These are phyloP conservation scores for Pelodiscus sinensis DNA, from an alignment of 2,113 vertebrate genomes.

Conservation along the genomic window DNA sequence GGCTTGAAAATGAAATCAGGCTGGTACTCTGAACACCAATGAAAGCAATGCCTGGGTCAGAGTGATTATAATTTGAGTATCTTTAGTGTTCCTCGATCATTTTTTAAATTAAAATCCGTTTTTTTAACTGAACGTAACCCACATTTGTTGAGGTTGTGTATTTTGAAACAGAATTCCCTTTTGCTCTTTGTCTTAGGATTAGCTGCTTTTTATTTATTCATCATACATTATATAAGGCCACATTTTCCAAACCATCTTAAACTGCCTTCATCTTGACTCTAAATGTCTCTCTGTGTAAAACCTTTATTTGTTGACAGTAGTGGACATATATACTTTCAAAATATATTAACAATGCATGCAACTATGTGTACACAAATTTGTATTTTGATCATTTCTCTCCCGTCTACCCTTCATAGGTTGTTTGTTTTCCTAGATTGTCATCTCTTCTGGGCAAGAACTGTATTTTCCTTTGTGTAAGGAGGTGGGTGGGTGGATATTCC, in stretches of 20 bases:
- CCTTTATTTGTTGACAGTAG: not conserved
- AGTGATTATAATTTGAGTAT: not conserved
- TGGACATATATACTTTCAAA: not conserved
- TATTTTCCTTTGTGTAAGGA: fast-evolving
- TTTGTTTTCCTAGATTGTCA: not conserved
- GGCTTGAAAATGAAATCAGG: slow-evolving; percentile 31
- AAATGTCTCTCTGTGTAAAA: not conserved
- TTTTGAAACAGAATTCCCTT: slow-evolving; percentile 37
- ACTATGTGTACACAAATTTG: not conserved
- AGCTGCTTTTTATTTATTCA: not conserved
- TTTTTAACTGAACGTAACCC: not conserved
- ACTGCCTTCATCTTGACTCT: not conserved
- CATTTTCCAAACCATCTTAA: not conserved
- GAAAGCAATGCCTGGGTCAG: slow-evolving; percentile 20
- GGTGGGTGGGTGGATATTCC: not conserved
- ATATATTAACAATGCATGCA: not conserved
- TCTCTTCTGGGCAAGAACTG: not conserved
- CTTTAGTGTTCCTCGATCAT: not conserved
- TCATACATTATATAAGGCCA: not conserved
- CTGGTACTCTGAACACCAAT: slow-evolving; percentile 2
- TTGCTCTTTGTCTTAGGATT: not conserved
- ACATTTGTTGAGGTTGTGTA: slow-evolving; percentile 15
- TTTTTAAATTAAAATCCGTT: not conserved
- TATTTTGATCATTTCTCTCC: not conserved
- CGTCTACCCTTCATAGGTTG: not conserved